Percentiles rank a stretch among this genome's conserved stretches.
Evolutionary conservation across 2,797 vertebrate genomes (phyloP).

Genomic region (Clarias laeviceps): DNA sequence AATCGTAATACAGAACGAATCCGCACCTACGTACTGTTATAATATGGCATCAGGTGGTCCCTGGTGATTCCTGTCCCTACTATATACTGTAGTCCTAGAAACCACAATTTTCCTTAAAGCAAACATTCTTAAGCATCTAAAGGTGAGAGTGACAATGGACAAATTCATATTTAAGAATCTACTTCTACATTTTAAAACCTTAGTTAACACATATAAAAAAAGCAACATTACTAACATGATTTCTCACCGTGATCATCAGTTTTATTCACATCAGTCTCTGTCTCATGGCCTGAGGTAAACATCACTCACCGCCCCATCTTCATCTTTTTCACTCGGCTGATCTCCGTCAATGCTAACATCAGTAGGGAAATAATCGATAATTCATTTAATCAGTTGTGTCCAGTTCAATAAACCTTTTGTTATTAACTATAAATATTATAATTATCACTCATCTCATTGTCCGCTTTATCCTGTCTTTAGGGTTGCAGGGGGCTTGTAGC

Average conservation of each 20-base stretch:
- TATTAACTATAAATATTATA: not conserved
- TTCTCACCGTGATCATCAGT: not conserved
- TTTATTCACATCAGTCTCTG: not conserved
- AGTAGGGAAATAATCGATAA: not conserved
- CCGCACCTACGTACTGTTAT: too few relatives aligned
- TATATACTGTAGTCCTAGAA: not conserved
- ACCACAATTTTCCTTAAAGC: not conserved
- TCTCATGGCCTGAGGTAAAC: not conserved
- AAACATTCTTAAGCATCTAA: not conserved
- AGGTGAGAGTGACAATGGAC: not conserved
- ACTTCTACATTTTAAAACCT: not conserved
- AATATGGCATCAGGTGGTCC: too few relatives aligned
- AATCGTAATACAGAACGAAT: too few relatives aligned
- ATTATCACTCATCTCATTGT: too few relatives aligned
- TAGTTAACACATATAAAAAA: not conserved
- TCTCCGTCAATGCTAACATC: not conserved
- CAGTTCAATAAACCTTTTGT: not conserved
- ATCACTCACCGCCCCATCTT: not conserved
- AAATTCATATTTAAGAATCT: not conserved
- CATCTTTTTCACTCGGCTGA: not conserved
- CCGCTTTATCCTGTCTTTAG: too few relatives aligned
- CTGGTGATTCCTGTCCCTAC: too few relatives aligned
- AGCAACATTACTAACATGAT: not conserved
- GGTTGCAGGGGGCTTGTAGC: too few relatives aligned
- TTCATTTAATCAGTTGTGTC: not conserved